phyloP scores from a whole-genome alignment of 2,797 vertebrate species.

The Gallirallus australis region DNA sequence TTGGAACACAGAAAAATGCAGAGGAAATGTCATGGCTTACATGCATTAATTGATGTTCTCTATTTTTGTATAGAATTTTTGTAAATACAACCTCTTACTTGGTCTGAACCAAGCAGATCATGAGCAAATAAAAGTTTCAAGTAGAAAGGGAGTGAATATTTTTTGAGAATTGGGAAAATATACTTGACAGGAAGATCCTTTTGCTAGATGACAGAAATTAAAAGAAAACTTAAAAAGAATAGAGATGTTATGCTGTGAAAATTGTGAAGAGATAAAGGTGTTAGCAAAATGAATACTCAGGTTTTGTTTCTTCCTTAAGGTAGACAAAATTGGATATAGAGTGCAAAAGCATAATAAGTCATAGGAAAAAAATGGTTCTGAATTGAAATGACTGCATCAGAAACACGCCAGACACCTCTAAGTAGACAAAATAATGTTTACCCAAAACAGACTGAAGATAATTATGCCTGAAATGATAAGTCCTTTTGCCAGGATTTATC shows the following conservation, averaged over 20 bases:
- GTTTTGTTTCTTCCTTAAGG: not conserved
- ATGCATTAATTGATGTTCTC: not conserved
- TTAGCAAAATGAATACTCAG: not conserved
- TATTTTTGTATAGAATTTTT: not conserved
- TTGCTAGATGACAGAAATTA: not conserved
- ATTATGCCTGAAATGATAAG: not conserved
- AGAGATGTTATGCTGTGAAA: not conserved
- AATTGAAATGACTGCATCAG: not conserved
- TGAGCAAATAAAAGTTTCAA: not conserved
- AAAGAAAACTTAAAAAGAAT: not conserved
- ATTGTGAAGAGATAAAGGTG: not conserved
- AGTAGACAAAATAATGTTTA: not conserved
- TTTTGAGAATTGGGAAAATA: not conserved
- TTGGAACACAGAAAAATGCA: not conserved
- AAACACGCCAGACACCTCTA: not conserved
- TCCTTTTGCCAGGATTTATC: not conserved
- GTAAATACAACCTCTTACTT: not conserved
- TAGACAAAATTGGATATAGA: not conserved
- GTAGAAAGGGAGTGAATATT: not conserved
- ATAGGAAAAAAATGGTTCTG: not conserved
- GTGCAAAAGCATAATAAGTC: not conserved
- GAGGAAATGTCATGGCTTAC: not conserved
- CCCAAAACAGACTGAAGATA: not conserved
- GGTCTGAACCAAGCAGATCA: not conserved
- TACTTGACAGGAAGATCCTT: not conserved